Conservation (phyloP, 1,140 invertebrate genomes). For the Rhopalosiphum maidis region DNA sequence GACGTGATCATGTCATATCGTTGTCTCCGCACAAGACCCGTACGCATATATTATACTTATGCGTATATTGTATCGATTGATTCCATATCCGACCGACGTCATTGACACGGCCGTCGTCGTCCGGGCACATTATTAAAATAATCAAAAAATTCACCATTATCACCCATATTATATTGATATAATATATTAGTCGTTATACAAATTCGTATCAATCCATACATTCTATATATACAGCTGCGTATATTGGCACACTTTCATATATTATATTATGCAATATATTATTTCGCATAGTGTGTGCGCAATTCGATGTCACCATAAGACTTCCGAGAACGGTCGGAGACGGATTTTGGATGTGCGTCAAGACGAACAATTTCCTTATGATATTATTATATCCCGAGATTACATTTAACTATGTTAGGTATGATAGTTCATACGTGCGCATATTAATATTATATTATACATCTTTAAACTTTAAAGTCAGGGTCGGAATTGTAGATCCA, state of each 20-base stretch:
- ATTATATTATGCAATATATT: background rate
- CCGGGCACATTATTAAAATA: background rate
- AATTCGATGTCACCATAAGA: background rate
- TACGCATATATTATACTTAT: background rate
- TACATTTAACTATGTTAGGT: background rate
- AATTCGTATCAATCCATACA: background rate
- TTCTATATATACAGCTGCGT: background rate
- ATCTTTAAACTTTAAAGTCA: too few species aligned
- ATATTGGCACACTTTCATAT: background rate
- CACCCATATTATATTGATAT: background rate
- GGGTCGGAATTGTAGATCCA: too few species aligned
- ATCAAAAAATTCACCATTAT: background rate
- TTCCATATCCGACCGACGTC: background rate
- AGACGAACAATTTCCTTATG: background rate
- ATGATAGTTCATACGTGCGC: too few species aligned
- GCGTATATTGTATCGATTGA: constrained; percentile 9
- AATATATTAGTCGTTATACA: background rate
- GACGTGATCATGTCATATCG: background rate
- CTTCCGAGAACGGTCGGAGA: background rate
- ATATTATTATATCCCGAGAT: background rate
- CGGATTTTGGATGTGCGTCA: background rate
- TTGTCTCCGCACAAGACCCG: background rate
- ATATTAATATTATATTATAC: too few species aligned
- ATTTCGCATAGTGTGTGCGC: background rate
- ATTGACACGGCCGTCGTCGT: background rate